Conservation (phyloP, 2,888 invertebrate species). For the Mimas tiliae region DNA sequence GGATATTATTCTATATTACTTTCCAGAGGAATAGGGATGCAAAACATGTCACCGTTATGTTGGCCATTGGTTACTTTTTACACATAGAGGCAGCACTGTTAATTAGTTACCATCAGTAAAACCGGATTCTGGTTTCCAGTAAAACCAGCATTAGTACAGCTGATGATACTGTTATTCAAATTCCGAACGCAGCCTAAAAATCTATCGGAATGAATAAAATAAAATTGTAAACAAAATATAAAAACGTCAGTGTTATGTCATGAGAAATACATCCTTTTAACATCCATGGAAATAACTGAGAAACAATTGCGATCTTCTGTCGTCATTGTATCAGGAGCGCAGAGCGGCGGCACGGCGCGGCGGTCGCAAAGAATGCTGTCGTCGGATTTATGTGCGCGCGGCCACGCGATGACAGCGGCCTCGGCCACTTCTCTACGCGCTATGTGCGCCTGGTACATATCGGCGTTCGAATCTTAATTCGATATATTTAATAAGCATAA, state of each 20-base stretch:
- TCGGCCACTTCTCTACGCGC: constrained; percentile 63
- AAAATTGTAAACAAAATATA: too few species aligned
- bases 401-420: constrained; percentile 64
- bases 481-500: constrained; percentile 11
- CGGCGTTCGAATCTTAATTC: constrained; percentile 44
- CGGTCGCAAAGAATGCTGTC: constrained; percentile 73
- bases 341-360: constrained; percentile 57
- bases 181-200: too few species aligned
- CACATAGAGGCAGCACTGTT: too few species aligned
- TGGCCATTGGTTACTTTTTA: too few species aligned
- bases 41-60: too few species aligned
- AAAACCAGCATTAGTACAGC: too few species aligned
- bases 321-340: constrained; percentile 54
- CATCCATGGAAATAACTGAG: constrained; percentile 26
- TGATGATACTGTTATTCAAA: too few species aligned
- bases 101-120: too few species aligned
- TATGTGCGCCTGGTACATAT: constrained; percentile 60
- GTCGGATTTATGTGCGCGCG: constrained; percentile 69
- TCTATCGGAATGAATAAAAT: too few species aligned
- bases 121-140: too few species aligned
- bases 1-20: too few species aligned
- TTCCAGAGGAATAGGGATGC: too few species aligned
- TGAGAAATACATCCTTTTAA: constrained; percentile 14
- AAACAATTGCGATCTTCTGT: constrained; percentile 29
- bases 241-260: constrained; percentile 8